Base-by-base conservation (phyloP, 2,888 invertebrate species). In the Linnaemya vulpina region DNA sequence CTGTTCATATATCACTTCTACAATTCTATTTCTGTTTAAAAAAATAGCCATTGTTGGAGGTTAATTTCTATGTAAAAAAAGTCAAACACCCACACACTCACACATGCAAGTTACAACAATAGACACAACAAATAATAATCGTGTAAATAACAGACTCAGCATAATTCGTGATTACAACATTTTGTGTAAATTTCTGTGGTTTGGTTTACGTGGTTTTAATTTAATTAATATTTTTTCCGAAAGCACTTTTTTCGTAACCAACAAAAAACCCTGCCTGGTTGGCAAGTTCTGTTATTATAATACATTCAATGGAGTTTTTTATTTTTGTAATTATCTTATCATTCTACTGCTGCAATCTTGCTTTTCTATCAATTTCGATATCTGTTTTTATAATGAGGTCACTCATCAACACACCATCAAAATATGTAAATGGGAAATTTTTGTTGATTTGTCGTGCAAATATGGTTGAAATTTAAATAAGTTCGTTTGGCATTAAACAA, bases 161-260 rank as follows among this genome's bases (percentile, higher is more conserved):
- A 90, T 90, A 90, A 90, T 91, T 91, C 88, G 90, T 90, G 90
- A 90, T 91, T 91, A 91, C 90, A 90, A 90, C 88, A 89, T 90
- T 89, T 89, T 89, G 87, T 90, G 90, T 89, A 90, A 87, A 90
- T 89, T 89, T 90, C 88, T 90, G 90, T 90, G 90, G 89, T 90
- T 87, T 88, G 90, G 90, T 90, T 90, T 87, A 88, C 89, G 89
- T 89, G 90, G 90, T 90, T 90, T 90, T 90, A 90, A 90, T 90
- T 91, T 90, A 90, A 91, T 90, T 91, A 90, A 91, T 89, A 89
- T 90, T 89, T 90, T 74, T 67, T 53, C 20, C 13, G 13, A 3
- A 79, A 51, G 74, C 87, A 67, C 77, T 87, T 80, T 76, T 83
- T 86, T 71, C 25, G 53, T 43, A 46, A 49, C 65, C 63, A 79